Conservation (phyloP, 2,888 invertebrate species). For the Lasius fuliginosus region DNA sequence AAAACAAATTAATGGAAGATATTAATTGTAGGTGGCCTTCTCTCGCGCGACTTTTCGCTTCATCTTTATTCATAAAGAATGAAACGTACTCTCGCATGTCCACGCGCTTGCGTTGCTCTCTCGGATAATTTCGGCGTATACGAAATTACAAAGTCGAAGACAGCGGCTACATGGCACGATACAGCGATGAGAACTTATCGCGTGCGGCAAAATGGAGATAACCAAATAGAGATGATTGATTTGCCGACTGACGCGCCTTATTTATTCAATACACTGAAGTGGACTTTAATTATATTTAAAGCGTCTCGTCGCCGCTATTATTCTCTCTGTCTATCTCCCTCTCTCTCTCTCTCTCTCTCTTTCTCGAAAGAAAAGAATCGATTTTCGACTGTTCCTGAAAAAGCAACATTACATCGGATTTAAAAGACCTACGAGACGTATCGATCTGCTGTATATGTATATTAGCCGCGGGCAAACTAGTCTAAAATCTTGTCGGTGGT, state of each 20-base stretch:
- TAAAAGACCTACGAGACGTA: conserved; percentile 44
- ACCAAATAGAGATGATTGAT: conserved; percentile 79
- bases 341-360: background rate
- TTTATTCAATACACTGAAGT: conserved; percentile 75
- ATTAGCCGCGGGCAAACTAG: background rate
- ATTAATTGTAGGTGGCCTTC: conserved; percentile 22
- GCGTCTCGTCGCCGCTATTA: conserved; percentile 9
- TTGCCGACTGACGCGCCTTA: conserved; percentile 75
- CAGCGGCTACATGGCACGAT: background rate
- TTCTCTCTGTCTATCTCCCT: background rate
- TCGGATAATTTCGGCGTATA: conserved; percentile 71
- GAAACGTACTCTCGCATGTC: conserved; percentile 54
- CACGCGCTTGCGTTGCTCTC: conserved; percentile 58
- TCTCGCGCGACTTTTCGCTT: conserved; percentile 37
- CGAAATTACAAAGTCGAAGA: conserved; percentile 71
- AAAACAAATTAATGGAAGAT: background rate
- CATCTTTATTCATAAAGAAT: conserved; percentile 71
- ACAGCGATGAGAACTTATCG: conserved; percentile 38
- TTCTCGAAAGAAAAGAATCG: conserved; percentile 55
- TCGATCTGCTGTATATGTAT: conserved; percentile 24
- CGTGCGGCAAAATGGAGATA: conserved; percentile 52
- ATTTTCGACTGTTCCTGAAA: conserved; percentile 66
- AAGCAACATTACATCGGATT: conserved; percentile 45
- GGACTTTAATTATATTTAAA: conserved; percentile 72
- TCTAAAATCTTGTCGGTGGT: conserved; percentile 23